Base-by-base conservation (phyloP, 2,888 invertebrate genomes). In the Hypercompe scribonia region DNA sequence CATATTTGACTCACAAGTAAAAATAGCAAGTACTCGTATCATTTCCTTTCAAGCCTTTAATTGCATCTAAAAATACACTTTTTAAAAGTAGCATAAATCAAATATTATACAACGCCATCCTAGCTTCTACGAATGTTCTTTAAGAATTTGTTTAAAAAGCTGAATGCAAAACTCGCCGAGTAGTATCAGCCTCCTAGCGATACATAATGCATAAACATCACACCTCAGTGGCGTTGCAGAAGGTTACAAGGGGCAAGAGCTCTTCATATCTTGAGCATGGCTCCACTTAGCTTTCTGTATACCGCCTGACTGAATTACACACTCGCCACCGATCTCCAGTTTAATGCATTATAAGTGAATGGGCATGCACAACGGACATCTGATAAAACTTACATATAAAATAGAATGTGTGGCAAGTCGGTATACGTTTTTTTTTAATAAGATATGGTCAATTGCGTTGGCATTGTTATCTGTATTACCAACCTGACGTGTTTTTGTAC, bases 201-300 rank as follows among this genome's bases (percentile, higher is more conserved):
- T 87, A 86, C 87, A 86, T 89, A 89, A 91, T 92, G 91, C 90
- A 92, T 91, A 88, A 89, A 89, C 89, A 90, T 88, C 84, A 83
- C 87, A 86, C 86, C 86, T 87, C 74, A 73, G 72, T 75, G 64
- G 68, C 78, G 80, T 87, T 87, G 85, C 86, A 89, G 83, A 84
- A 87, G 84, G 84, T 85, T 75, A 66, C 65, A 80, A 81, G 81
- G 82, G 76, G 74, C 81, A 79, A 92, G 90, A 85, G 87, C 90
- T 85, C 90, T 91, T 86, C 88, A 88, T 86, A 81, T 83, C 84
- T 87, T 84, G 87, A 91, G 89, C 84, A 85, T 87, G 86, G 75
- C 86, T 86, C 86, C 84, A 84, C 85, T 85, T 81, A 83, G 79
- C 81, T 74, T 75, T 67, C 76, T 76, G 75, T 84, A 81, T 77